A percentile compares a stretch with the other conserved stretches of the same genome.
Conservation (phyloP, 1,140 invertebrate species). For the Helicoverpa zea region DNA sequence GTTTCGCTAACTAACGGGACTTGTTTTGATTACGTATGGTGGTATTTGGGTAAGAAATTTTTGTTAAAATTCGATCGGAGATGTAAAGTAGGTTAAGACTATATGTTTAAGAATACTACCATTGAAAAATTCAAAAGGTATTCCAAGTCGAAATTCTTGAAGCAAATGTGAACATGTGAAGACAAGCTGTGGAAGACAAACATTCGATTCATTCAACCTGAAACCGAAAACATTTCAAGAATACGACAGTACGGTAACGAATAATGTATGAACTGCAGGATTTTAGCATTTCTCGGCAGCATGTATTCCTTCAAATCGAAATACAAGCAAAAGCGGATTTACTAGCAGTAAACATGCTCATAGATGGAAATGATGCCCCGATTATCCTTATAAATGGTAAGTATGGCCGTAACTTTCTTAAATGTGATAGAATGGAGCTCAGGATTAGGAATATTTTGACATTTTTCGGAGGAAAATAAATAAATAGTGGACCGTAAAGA, state of each 20-base stretch:
- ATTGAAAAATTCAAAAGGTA: no score
- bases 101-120: no score
- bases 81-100: background rate
- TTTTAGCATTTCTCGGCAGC: background rate
- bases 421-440: background rate
- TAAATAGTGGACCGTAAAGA: slow-evolving; percentile 5
- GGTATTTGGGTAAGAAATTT: background rate
- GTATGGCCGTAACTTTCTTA: background rate
- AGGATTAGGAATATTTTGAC: background rate
- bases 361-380: slow-evolving; percentile 18
- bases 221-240: background rate
- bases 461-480: slow-evolving; percentile 22
- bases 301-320: slow-evolving; percentile 10
- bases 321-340: slow-evolving; percentile 38
- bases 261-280: background rate
- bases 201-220: background rate
- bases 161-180: no score
- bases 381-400: slow-evolving; percentile 26
- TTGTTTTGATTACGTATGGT: slow-evolving; percentile 1
- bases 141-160: no score
- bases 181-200: background rate
- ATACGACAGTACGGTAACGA: background rate
- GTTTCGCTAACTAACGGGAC: slow-evolving; percentile 29
- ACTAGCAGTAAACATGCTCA: slow-evolving; percentile 22
- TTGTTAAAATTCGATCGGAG: background rate